These are phyloP conservation scores for Thamnophis elegans DNA, from an alignment of 2,797 vertebrate genomes.

Conservation along the genomic window DNA sequence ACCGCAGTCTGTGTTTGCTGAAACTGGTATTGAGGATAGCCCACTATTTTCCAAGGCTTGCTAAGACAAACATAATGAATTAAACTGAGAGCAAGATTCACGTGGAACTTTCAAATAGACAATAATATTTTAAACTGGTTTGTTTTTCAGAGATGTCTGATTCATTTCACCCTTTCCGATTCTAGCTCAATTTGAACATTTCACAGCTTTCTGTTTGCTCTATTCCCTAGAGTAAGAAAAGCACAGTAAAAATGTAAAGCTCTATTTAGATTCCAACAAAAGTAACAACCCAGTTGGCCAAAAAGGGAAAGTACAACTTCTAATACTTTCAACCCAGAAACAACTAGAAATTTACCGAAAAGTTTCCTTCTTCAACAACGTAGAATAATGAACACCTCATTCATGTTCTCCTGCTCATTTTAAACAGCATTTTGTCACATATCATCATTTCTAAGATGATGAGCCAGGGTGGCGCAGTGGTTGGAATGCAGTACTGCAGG, in stretches of 20 bases:
- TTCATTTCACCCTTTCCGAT: background rate
- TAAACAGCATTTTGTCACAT: background rate
- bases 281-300: background rate
- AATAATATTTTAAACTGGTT: background rate
- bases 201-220: background rate
- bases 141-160: slow-evolving; percentile 5
- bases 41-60: slow-evolving; percentile 99
- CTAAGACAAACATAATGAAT: slow-evolving; percentile 71
- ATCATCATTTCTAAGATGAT: rapidly evolving
- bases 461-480: no score
- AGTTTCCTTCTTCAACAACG: background rate
- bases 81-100: slow-evolving; percentile 52
- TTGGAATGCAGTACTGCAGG: no score
- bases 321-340: background rate
- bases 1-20: slow-evolving; percentile 76
- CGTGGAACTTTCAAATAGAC: background rate
- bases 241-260: background rate
- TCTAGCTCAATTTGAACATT: slow-evolving; percentile 15
- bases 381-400: background rate
- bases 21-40: slow-evolving; percentile 89
- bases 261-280: background rate
- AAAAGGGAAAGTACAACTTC: background rate
- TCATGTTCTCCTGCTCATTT: background rate
- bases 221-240: background rate
- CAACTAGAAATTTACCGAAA: background rate